Evolutionary conservation across 1,140 invertebrate genomes (phyloP), one percentile per base, ranked within the genome.

Genomic region (Whitmania pigra): DNA sequence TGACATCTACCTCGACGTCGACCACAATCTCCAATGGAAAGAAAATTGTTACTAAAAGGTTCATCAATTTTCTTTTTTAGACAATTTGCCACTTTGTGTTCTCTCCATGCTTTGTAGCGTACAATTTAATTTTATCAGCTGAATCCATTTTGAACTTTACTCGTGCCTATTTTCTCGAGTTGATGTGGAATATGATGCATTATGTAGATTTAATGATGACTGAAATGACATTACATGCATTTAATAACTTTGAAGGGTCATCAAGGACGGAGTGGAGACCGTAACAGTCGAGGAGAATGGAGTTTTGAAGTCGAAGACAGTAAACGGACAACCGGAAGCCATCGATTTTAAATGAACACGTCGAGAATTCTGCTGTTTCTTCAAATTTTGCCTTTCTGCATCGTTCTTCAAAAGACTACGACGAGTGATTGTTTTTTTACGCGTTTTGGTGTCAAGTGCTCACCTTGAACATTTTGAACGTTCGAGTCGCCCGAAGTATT

Each of bases 271-370:
- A 72, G 89, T 89, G 78, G 94, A 97, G 84, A 98, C 93, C 17
- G 89, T 97, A 72, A 92, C 94, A 85, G 89, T 92, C 72, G 92
- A 90, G 81, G 95, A 98, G 84, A 95, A 99, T 80, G 95, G 96
- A 80, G 88, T 94, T 75, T 85, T 98, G 71, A 97, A 91, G 85
- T 93, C 91, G 78, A 93, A 93, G 87, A 93, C 90, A 85, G 90
- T 97, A 72, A 95, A 97, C 80, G 94, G 94, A 2, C 75, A 78
- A 55, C 74, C 69, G 13, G 76, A 78, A 68, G 75, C 76, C n/a
- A 68, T 68, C 13, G 29, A 25, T 63, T 63, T 9, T 15, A 63
- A 63, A 17, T 49, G 43, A 49, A 49, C 13, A 0, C 43, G 0
- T 49, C 9, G 43, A 49, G 3, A 49, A 49, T 17, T 11, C 15